Conservation (phyloP, 2,888 invertebrate species). For the Oligia fasciuncula region DNA sequence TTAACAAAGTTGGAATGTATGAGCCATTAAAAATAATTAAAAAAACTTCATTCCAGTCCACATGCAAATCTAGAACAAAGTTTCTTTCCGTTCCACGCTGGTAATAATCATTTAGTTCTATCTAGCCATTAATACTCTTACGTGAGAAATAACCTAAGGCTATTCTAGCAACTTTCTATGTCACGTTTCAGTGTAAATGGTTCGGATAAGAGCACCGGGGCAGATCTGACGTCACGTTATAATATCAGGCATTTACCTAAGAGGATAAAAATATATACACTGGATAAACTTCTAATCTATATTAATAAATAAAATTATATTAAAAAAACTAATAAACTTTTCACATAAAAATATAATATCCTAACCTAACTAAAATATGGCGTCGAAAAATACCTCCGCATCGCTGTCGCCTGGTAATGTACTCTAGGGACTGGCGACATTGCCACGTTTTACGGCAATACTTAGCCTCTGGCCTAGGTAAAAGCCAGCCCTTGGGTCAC, state of each 20-base stretch:
- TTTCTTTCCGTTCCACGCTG: not conserved
- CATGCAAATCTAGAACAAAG: conserved; percentile 2
- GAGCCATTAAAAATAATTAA: conserved; percentile 2
- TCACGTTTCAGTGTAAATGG: not conserved
- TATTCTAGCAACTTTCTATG: conserved; percentile 1
- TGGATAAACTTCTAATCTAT: not conserved
- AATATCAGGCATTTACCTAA: not conserved
- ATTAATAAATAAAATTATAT: not conserved
- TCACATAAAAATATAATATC: not conserved
- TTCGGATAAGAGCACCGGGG: not conserved
- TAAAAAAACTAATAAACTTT: too few species aligned
- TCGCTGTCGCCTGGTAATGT: not conserved
- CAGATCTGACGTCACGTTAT: not conserved
- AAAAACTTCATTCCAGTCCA: not conserved
- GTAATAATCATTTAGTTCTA: conserved; percentile 4
- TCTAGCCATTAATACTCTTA: conserved; percentile 3
- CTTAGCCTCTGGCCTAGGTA: not conserved
- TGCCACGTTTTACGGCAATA: not conserved
- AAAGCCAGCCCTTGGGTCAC: not conserved
- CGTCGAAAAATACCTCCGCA: not conserved
- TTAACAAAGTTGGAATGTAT: conserved; percentile 1
- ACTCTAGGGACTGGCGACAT: not conserved
- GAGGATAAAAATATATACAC: not conserved
- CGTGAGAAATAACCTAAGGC: not conserved
- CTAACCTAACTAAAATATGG: not conserved